These are phyloP conservation scores for Diarsia rubi DNA, from an alignment of 2,888 invertebrate genomes.

Conservation along the genomic window DNA sequence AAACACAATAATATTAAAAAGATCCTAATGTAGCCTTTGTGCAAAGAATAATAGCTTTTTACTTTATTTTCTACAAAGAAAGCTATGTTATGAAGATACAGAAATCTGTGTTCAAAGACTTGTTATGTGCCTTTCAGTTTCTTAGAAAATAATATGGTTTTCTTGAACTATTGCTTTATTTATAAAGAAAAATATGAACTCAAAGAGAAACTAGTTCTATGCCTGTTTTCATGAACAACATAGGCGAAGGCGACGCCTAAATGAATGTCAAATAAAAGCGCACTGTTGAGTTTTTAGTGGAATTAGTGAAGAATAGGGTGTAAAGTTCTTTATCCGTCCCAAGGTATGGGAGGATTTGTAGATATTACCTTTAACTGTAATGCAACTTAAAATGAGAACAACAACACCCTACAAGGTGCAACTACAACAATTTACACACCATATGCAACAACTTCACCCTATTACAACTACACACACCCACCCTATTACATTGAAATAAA, in stretches of 20 bases:
- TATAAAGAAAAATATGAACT: background rate
- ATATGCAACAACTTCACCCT: no score
- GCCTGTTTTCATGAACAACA: background rate
- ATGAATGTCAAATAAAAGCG: background rate
- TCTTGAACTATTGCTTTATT: conserved; percentile 11
- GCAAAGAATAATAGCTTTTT: conserved; percentile 27
- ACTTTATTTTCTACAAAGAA: conserved; percentile 32
- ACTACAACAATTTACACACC: no score
- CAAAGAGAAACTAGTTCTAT: background rate
- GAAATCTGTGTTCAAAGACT: conserved; percentile 23
- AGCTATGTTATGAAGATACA: conserved; percentile 2
- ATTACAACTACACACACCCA: no score
- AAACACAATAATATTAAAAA: conserved; percentile 27
- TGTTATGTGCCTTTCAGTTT: conserved; percentile 6
- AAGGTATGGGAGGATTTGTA: no score
- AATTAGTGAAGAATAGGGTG: no score
- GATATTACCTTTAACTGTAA: no score
- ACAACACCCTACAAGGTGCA: no score
- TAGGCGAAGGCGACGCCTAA: background rate
- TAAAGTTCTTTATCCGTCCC: no score
- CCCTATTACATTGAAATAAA: no score
- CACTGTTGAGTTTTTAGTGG: background rate
- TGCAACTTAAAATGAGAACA: no score
- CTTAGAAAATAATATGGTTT: conserved; percentile 13
- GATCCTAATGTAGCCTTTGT: conserved; percentile 41